phyloP scores from a whole-genome alignment of 2,113 vertebrate genomes.

The Chascanopsetta lugubris region DNA sequence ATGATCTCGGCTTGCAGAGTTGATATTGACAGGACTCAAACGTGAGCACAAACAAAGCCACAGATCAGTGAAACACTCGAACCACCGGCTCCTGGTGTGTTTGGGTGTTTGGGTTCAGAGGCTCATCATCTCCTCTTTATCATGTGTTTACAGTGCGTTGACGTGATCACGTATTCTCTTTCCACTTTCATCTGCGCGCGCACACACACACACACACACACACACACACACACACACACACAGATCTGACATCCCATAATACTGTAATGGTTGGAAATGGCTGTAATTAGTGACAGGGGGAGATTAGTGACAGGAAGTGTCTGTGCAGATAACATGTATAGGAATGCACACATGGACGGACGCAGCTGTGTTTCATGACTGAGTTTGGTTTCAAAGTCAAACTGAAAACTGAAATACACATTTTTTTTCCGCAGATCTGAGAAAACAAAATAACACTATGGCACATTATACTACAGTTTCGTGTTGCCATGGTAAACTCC shows the following conservation, averaged over 20 bases:
- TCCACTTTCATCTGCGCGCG: slow-evolving; percentile 41
- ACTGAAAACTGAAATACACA: no score
- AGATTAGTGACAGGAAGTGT: slow-evolving; percentile 62
- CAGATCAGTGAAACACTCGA: neutral
- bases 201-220: slow-evolving; percentile 13
- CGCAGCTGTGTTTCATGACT: neutral
- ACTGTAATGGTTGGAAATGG: slow-evolving; percentile 70
- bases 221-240: slow-evolving; percentile 14
- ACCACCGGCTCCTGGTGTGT: neutral
- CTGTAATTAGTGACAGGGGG: slow-evolving; percentile 53
- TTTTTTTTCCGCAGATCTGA: no score
- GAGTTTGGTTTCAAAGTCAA: neutral
- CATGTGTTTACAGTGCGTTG: slow-evolving; percentile 29
- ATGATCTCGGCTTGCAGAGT: neutral
- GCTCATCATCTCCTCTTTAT: slow-evolving; percentile 13
- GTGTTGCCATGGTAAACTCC: no score
- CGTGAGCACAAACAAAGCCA: neutral
- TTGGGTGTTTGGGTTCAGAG: neutral
- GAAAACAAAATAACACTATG: no score
- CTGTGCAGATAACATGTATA: slow-evolving; percentile 57
- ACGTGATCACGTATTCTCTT: slow-evolving; percentile 13
- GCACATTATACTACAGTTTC: no score
- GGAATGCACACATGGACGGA: slow-evolving; percentile 45
- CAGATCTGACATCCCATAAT: slow-evolving; percentile 54
- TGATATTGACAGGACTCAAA: neutral